phyloP scores from a whole-genome alignment of 2,113 vertebrate species.

The Rhynchomys soricoides region DNA sequence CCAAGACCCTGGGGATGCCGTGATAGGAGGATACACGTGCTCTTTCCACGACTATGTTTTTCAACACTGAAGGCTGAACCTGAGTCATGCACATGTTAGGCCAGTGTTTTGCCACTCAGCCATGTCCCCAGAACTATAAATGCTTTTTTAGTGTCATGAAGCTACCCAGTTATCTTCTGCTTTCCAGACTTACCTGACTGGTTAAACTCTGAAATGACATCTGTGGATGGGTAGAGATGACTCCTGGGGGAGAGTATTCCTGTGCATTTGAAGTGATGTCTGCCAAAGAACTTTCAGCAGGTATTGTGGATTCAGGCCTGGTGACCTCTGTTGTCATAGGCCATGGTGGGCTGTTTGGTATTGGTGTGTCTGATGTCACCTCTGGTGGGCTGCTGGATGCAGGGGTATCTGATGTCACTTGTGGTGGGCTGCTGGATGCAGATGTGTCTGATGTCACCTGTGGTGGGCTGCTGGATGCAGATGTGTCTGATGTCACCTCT shows the following conservation, averaged over 20 bases:
- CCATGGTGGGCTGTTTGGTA: neutral
- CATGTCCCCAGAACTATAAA: neutral
- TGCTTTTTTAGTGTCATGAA: neutral
- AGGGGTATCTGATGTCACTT: neutral
- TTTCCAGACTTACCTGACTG: neutral
- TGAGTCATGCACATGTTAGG: neutral
- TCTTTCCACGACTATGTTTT: neutral
- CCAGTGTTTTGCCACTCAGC: neutral
- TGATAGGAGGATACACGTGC: neutral
- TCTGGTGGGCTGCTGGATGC: neutral
- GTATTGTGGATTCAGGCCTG: neutral
- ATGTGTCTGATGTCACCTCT: neutral
- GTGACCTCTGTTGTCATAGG: neutral
- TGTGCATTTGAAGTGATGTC: neutral
- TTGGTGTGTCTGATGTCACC: neutral
- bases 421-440: neutral
- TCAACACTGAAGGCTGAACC: neutral
- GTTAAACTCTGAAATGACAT: neutral
- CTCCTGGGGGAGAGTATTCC: neutral
- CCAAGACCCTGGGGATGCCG: neutral
- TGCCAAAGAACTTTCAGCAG: neutral
- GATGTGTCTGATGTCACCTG: neutral
- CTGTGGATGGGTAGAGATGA: neutral
- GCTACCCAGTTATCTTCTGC: neutral
- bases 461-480: neutral